A percentile compares a stretch with the other conserved stretches of the same genome.
Evolutionary conservation across 2,888 invertebrate genomes (phyloP).

Genomic region (Zygogramma bicolorata): DNA sequence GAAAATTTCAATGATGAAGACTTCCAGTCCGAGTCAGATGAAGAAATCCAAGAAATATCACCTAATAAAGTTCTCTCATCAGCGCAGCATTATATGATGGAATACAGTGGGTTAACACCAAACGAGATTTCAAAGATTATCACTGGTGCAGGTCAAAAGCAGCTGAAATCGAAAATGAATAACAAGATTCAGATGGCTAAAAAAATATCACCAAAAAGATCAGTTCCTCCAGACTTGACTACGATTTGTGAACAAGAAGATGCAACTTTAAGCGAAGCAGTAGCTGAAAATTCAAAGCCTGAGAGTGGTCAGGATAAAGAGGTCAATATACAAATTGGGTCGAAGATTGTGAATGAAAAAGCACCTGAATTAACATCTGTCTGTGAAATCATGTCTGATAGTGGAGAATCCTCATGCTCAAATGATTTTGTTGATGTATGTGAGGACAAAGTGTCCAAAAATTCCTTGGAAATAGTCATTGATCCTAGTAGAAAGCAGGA

Average conservation of each 20-base stretch:
- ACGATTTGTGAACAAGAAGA: not conserved
- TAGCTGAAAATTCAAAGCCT: not conserved
- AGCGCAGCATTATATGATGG: constrained; percentile 80
- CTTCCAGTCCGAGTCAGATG: constrained; percentile 57
- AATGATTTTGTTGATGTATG: constrained; percentile 16
- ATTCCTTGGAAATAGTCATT: constrained; percentile 60
- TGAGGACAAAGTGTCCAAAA: not conserved
- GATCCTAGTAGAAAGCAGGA: constrained; percentile 66
- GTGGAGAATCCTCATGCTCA: constrained; percentile 43
- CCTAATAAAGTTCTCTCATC: constrained; percentile 69
- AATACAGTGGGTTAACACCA: constrained; percentile 81
- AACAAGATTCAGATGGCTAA: constrained; percentile 13
- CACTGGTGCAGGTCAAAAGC: constrained; percentile 27
- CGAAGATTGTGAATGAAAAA: too few relatives aligned
- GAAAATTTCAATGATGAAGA: constrained; percentile 58
- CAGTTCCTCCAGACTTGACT: not conserved
- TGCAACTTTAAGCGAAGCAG: not conserved
- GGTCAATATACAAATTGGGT: not conserved
- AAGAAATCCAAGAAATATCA: constrained; percentile 50
- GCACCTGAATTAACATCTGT: too few relatives aligned
- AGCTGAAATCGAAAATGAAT: constrained; percentile 15
- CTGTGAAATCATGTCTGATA: constrained; percentile 50
- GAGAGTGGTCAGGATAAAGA: constrained; percentile 3
- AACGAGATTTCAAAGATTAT: constrained; percentile 76
- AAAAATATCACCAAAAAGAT: not conserved